phyloP scores from a whole-genome alignment of 2,113 vertebrate genomes.

The Siphamia tubifer region DNA sequence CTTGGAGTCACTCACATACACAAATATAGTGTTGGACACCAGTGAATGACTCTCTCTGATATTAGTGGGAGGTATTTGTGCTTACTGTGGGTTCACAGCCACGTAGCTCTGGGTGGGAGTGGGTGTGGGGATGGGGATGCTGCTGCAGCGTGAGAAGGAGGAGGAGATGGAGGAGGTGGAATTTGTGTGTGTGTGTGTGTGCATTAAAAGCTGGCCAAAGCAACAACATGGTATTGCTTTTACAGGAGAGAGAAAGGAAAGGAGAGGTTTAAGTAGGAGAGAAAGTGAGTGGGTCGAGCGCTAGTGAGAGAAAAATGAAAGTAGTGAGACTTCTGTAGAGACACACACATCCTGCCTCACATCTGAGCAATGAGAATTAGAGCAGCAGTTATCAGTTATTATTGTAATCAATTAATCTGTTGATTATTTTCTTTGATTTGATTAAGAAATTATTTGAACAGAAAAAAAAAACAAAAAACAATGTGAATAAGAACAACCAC shows the following conservation, averaged over 20 bases:
- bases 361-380: background rate
- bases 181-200: background rate
- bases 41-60: conserved; percentile 30
- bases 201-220: conserved; percentile 61
- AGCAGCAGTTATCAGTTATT: too few species aligned
- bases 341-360: background rate
- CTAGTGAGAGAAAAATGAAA: background rate
- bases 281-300: background rate
- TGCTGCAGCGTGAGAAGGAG: background rate
- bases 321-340: background rate
- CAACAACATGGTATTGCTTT: conserved; percentile 61
- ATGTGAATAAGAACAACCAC: too few species aligned
- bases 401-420: too few species aligned
- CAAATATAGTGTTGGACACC: background rate
- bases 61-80: conserved; percentile 58
- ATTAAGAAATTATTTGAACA: too few species aligned
- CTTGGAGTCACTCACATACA: background rate
- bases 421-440: too few species aligned
- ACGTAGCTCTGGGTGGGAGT: background rate
- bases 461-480: too few species aligned
- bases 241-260: conserved; percentile 28
- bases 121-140: too few species aligned
- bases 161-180: background rate
- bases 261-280: background rate
- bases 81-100: conserved; percentile 53